Percentiles rank a stretch among this genome's conserved stretches.
phyloP scores from a whole-genome alignment of 1,140 invertebrate genomes.

The Thalassaphorura encarpata region DNA sequence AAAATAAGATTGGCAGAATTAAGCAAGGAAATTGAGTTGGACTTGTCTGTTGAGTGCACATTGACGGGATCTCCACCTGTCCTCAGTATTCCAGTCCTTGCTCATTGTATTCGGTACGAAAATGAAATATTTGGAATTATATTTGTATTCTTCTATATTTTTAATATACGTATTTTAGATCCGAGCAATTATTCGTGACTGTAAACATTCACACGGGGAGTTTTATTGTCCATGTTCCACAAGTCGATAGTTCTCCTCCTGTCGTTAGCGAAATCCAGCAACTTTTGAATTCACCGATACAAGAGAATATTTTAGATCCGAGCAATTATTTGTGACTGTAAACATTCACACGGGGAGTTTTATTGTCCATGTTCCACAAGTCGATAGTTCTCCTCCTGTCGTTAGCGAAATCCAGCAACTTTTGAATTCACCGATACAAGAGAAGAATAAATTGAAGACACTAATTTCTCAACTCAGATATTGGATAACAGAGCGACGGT shows the following conservation, averaged over 20 bases:
- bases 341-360: conserved; percentile 89
- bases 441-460: conserved; percentile 55
- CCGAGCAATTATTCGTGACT: conserved; percentile 80
- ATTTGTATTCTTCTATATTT: background rate
- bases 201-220: conserved; percentile 91
- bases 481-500: conserved; percentile 82
- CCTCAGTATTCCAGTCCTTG: conserved; percentile 74
- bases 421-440: conserved; percentile 54
- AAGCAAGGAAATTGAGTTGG: conserved; percentile 55
- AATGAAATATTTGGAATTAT: conserved; percentile 2
- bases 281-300: conserved; percentile 60
- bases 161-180: too few species aligned
- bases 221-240: conserved; percentile 79
- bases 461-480: conserved; percentile 67
- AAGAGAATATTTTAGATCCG: conserved; percentile 59
- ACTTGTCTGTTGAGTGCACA: conserved; percentile 42
- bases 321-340: conserved; percentile 81
- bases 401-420: conserved; percentile 69
- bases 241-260: conserved; percentile 61
- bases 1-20: conserved; percentile 67
- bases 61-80: conserved; percentile 77
- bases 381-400: conserved; percentile 57
- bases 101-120: conserved; percentile 57
- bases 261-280: conserved; percentile 69
- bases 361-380: conserved; percentile 81